Evolutionary conservation across 1,140 invertebrate genomes (phyloP), one percentile per base, ranked within the genome.

Genomic region (Oppia nitens): DNA sequence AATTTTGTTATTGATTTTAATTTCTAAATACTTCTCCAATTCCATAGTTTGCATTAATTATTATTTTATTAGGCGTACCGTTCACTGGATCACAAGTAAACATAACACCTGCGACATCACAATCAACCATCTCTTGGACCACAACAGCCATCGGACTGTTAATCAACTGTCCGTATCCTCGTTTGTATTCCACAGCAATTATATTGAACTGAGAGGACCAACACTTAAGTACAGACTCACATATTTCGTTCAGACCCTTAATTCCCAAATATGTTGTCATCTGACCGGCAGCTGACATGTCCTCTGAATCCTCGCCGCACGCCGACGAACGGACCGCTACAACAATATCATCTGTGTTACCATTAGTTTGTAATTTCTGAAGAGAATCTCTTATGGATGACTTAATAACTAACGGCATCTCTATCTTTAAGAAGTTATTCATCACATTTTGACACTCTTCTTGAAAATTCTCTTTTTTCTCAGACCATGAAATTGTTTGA

Each of bases 251-350:
- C 54, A 51, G 17, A 27, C 67, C 71, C 24, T 69, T 68, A 40
- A 83, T 76, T 2, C 84, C 83, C 1, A 90, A 71, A 61, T 81
- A 77, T 0, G 84, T 87, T 48, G 79, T 78, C 71, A 89, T 84
- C 73, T 90, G 86, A 21, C 87, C 87, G n/a, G 87, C 86, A 3
- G 82, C 80, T 0, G 85, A 88, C 6, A 68, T 78, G 66, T 83
- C 83, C 56, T 80, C 77, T 4, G 80, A 79, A 71, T 90, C 85
- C 74, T 89, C 85, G 2, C 71, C 72, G 40, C 83, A 73, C 26
- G 81, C 84, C 67, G 79, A 81, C 2, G 79, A 81, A 52, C 80
- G 65, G 17, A 81, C 74, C 21, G 79, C 78, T 64, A 77, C 69
- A 48, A 47, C 17, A 32, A 23, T 50, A 3, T 60, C n/a, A 6